Evolutionary conservation across 2,797 vertebrate species (phyloP).

Genomic region (Fistularia tabacaria): DNA sequence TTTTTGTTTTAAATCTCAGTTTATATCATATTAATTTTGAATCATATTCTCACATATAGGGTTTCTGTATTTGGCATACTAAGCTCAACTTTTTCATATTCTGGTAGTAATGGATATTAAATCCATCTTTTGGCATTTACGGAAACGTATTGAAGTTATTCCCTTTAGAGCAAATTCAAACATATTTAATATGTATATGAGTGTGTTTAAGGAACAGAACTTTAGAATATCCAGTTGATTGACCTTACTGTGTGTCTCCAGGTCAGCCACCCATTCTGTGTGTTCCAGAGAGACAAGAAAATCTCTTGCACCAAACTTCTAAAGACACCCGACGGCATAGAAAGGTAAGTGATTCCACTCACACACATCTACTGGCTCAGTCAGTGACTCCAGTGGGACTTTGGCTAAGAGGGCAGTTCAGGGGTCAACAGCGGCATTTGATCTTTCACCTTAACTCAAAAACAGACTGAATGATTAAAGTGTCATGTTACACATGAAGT

Average conservation of each 20-base stretch:
- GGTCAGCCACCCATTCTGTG: constrained; percentile 62
- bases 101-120: too few relatives aligned
- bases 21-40: too few relatives aligned
- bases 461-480: constrained; percentile 21
- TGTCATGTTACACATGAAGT: too few relatives aligned
- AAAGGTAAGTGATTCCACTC: constrained; percentile 61
- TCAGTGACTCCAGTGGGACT: constrained; percentile 18
- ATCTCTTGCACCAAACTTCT: constrained; percentile 44
- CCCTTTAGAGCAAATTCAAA: too few relatives aligned
- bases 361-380: constrained; percentile 10
- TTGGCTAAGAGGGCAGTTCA: constrained; percentile 34
- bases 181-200: too few relatives aligned
- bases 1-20: too few relatives aligned
- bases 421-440: constrained; percentile 42
- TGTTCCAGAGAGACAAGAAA: constrained; percentile 52
- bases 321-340: constrained; percentile 34
- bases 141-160: too few relatives aligned
- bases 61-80: too few relatives aligned
- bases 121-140: too few relatives aligned
- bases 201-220: too few relatives aligned
- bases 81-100: too few relatives aligned
- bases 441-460: constrained; percentile 52
- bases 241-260: constrained; percentile 37
- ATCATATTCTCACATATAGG: too few relatives aligned
- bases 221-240: not conserved